These are phyloP conservation scores for Metacarcinus magister DNA, from an alignment of 2,888 invertebrate species.

Conservation along the genomic window DNA sequence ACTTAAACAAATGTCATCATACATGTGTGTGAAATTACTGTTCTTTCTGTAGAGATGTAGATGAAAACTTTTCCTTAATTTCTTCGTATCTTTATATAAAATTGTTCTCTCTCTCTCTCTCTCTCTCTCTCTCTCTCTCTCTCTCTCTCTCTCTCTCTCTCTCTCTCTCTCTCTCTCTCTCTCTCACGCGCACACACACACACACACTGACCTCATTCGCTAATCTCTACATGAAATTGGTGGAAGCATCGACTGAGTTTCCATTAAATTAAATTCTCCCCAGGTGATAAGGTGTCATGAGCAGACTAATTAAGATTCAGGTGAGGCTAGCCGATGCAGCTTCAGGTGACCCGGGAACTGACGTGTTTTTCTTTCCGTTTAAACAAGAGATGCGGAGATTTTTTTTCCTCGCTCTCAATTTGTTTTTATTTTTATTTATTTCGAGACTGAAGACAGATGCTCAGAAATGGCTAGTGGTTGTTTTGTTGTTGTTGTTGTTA, in stretches of 20 bases:
- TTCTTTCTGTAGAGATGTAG: background rate
- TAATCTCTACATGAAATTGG: slow-evolving; percentile 22
- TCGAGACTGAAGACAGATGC: background rate
- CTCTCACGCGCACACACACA: background rate
- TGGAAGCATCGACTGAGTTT: background rate
- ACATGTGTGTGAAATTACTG: background rate
- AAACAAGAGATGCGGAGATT: background rate
- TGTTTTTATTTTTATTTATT: background rate
- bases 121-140: background rate
- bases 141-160: background rate
- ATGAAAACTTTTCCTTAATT: background rate
- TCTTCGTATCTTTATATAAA: background rate
- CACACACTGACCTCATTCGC: background rate
- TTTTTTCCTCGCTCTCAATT: background rate
- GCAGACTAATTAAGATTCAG: background rate
- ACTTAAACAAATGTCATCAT: background rate
- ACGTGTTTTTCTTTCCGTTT: background rate
- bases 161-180: background rate
- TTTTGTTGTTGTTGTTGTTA: background rate
- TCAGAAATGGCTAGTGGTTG: background rate
- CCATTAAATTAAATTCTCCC: background rate
- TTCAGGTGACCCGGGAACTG: background rate
- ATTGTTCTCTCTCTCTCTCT: background rate
- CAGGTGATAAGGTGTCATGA: slow-evolving; percentile 28
- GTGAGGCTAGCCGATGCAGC: background rate